Evolutionary conservation across 2,113 vertebrate species (phyloP).

Genomic region (Ariopsis seemanni): DNA sequence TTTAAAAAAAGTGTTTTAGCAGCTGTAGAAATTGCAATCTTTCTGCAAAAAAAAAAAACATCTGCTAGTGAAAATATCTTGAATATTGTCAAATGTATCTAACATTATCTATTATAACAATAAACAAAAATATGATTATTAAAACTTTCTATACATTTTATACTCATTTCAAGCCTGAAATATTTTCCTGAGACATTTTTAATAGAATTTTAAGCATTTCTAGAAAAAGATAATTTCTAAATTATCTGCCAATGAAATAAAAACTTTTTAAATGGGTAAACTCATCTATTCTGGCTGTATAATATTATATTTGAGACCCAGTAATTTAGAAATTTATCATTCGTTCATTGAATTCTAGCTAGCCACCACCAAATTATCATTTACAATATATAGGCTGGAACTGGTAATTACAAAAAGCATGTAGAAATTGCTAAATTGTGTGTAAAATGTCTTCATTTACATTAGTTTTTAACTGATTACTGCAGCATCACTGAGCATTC

Average conservation of each 20-base stretch:
- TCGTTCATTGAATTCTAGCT: neutral
- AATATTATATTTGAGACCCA: neutral
- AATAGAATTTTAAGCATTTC: neutral
- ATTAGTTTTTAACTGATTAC: neutral
- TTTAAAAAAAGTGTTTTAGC: neutral
- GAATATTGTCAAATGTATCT: neutral
- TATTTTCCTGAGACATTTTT: neutral
- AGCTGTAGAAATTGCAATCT: too few species aligned
- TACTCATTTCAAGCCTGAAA: neutral
- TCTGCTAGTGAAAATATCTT: neutral
- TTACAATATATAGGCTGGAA: neutral
- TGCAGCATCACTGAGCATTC: neutral
- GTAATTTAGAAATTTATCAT: neutral
- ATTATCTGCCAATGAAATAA: neutral
- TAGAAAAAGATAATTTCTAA: neutral
- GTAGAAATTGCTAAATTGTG: constrained; percentile 2
- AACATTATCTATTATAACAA: neutral
- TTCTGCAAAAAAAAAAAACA: neutral
- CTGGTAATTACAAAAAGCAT: neutral
- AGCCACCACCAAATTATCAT: neutral
- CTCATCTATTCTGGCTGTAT: too few species aligned
- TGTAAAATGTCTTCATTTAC: neutral
- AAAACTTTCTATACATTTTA: neutral
- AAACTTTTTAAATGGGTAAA: neutral
- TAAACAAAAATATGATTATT: neutral